phyloP scores from a whole-genome alignment of 2,113 vertebrate genomes.

The Rhegmatorhina hoffmannsi region DNA sequence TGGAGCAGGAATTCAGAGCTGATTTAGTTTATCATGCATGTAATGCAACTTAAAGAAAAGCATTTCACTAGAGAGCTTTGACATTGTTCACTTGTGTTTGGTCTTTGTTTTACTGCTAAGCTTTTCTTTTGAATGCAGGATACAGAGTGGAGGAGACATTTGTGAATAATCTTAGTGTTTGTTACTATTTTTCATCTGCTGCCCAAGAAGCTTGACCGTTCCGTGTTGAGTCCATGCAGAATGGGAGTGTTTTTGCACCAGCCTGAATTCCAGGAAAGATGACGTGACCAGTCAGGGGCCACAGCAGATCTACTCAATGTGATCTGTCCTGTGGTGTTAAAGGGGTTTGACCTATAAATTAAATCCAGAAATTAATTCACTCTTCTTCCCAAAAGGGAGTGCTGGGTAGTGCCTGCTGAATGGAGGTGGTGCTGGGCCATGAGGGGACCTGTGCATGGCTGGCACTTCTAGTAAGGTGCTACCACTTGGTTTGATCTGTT shows the following conservation, averaged over 20 bases:
- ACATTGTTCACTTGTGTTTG: constrained; percentile 54
- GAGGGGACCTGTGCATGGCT: not conserved
- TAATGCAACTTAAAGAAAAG: constrained; percentile 44
- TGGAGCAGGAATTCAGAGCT: constrained; percentile 41
- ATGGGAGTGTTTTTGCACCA: not conserved
- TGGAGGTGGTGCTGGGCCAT: not conserved
- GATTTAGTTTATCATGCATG: constrained; percentile 42
- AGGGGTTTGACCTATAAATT: not conserved
- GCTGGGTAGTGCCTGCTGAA: not conserved
- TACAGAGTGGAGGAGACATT: constrained; percentile 36
- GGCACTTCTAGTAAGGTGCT: not conserved
- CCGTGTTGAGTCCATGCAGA: not conserved
- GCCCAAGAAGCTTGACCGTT: not conserved
- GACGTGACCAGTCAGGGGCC: not conserved
- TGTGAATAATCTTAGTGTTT: constrained; percentile 47
- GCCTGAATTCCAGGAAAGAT: not conserved
- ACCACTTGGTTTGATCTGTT: not conserved
- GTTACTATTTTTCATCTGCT: not conserved
- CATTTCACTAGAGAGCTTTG: constrained; percentile 55
- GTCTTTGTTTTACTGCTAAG: constrained; percentile 52
- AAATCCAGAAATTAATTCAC: not conserved
- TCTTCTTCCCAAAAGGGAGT: not conserved
- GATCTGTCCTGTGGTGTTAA: not conserved
- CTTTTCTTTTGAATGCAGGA: constrained; percentile 53
- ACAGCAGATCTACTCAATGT: not conserved